Conservation (phyloP, 2,797 vertebrate species). For the Trachops cirrhosus region DNA sequence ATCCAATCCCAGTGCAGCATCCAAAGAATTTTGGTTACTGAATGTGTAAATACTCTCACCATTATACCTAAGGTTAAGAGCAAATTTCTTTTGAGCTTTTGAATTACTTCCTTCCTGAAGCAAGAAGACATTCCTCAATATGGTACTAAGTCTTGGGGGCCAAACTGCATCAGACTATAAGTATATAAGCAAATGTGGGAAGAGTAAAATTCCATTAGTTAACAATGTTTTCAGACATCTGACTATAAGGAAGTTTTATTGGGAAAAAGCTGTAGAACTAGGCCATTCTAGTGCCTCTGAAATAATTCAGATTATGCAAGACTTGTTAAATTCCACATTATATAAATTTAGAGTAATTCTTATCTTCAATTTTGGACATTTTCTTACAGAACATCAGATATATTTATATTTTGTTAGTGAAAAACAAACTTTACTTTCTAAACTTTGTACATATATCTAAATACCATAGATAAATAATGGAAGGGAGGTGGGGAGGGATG, state of each 20-base stretch:
- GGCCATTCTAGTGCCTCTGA: neutral
- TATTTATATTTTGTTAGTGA: neutral
- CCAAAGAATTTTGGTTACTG: neutral
- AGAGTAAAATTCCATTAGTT: neutral
- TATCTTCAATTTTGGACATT: neutral
- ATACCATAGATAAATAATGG: neutral
- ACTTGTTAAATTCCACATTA: neutral
- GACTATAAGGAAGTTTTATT: neutral
- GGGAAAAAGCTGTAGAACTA: neutral
- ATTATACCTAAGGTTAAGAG: neutral
- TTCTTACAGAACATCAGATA: neutral
- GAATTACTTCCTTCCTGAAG: neutral
- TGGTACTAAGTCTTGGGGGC: neutral
- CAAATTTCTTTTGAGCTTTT: neutral
- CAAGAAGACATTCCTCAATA: neutral
- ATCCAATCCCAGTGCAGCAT: neutral
- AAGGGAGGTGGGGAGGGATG: too few relatives aligned
- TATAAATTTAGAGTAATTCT: neutral
- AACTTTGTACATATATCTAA: neutral
- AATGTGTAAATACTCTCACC: neutral
- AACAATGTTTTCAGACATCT: neutral
- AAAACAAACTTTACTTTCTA: constrained; percentile 21
- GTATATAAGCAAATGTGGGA: neutral
- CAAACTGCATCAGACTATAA: neutral
- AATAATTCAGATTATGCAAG: neutral